Base-by-base conservation (phyloP, 1,140 invertebrate genomes). In the Calephelis virginiensis region DNA sequence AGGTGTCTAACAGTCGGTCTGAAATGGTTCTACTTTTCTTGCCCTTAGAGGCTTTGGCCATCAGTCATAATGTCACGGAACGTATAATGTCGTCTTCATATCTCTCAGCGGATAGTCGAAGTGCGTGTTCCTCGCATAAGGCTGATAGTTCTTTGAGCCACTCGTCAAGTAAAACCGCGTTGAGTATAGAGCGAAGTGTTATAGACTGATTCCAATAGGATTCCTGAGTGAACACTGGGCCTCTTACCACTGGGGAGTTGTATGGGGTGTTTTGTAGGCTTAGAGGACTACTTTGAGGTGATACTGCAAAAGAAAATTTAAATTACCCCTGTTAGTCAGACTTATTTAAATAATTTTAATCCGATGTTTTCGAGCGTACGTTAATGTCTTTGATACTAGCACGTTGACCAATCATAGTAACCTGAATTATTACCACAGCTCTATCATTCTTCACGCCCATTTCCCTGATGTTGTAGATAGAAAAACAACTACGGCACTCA, bases 131-230 rank as follows among this genome's bases (percentile, higher is more conserved):
- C 89, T 98, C 97, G 67, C 96, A 95, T 59, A 99, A 93, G 12
- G 98, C 97, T 0, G 97, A 96, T 50, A 99, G 90, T 92, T 99
- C 97, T 89, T 98, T 97, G 0, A 98, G 90, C 96, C 98, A 98
- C 85, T 99, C 97, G 77, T 97, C 96, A 61, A 99, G 90, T 62
- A 99, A 88, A 6, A 99, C 94, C n/a, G 97, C 97, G 89, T 97
- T 92, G 6, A 92, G 72, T 61, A 92, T 80, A 4, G 85, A 81
- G 0, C 83, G 84, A 5, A 86, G 75, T 0, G 82, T 82, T 0
- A 85, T 84, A 2, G 91, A 89, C 63, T 91, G 87, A 70, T 89
- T 90, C 91, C 91, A 92, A 50, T 89, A 91, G 0, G 77, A 70
- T 62, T 89, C 86, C 64, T 89, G 81, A 3, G 83, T 89, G 74